Percentiles rank a stretch among this genome's conserved stretches.
phyloP scores from a whole-genome alignment of 1,140 invertebrate genomes.

The Lucilia cuprina region DNA sequence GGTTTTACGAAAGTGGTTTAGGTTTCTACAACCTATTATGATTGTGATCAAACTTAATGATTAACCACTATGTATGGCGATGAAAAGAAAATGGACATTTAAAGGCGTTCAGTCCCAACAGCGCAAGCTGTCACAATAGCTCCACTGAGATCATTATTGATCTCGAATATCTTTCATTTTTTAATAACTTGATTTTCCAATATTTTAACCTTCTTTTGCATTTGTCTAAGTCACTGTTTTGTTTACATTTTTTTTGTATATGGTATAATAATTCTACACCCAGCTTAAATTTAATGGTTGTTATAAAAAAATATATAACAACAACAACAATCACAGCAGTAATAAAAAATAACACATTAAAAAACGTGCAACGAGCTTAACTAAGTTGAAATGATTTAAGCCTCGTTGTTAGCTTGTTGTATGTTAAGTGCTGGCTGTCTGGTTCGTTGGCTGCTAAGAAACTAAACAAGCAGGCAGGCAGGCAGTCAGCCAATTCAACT shows the following conservation, averaged over 20 bases:
- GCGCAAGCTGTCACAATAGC: no score
- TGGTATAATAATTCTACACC: background rate
- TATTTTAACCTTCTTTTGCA: background rate
- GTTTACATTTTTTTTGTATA: background rate
- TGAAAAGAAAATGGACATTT: no score
- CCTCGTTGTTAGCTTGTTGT: slow-evolving; percentile 20
- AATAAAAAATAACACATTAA: slow-evolving; percentile 10
- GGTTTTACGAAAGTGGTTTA: no score
- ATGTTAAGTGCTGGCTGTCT: slow-evolving; percentile 19
- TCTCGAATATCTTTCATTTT: no score
- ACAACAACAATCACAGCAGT: background rate
- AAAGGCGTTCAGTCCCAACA: no score
- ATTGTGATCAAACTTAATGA: no score
- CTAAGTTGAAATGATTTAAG: slow-evolving; percentile 27
- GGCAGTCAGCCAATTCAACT: slow-evolving; percentile 12
- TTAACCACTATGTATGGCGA: no score
- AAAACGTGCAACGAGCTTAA: slow-evolving; percentile 23
- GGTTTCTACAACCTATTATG: no score
- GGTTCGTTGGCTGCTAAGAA: background rate
- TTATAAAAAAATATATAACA: background rate
- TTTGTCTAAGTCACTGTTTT: background rate
- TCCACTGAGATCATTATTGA: no score
- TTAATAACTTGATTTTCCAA: no score
- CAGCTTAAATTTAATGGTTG: slow-evolving; percentile 10
- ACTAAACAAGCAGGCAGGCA: background rate